These are phyloP conservation scores for Drosophila phalerata DNA, from an alignment of 2,888 invertebrate genomes.

Conservation along the genomic window DNA sequence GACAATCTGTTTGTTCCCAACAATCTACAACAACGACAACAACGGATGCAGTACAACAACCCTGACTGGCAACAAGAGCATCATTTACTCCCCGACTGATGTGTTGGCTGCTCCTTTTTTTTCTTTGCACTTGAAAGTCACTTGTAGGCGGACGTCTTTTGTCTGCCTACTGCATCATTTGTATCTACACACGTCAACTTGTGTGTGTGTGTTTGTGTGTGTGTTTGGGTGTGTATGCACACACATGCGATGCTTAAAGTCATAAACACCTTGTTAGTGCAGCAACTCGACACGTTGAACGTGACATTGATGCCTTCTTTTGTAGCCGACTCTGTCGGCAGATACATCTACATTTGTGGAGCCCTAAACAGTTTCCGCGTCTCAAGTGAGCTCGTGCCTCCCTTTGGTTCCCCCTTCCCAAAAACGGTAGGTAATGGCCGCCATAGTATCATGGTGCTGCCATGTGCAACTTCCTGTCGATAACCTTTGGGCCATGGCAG, in stretches of 20 bases:
- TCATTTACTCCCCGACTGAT: constrained; percentile 41
- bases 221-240: constrained; percentile 2
- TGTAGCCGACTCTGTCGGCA: constrained; percentile 46
- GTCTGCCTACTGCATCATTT: constrained; percentile 57
- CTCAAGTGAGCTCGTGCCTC: constrained; percentile 54
- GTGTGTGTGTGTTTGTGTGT: constrained; percentile 18
- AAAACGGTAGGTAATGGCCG: constrained; percentile 58
- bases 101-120: constrained; percentile 24
- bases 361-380: constrained; percentile 70
- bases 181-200: not conserved
- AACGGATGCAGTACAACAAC: constrained; percentile 57
- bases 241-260: constrained; percentile 59
- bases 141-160: constrained; percentile 69
- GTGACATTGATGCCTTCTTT: constrained; percentile 83
- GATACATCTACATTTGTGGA: constrained; percentile 12
- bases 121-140: constrained; percentile 60
- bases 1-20: constrained; percentile 49
- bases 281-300: constrained; percentile 68
- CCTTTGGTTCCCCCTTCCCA: not conserved
- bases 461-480: constrained; percentile 76
- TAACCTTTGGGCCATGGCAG: constrained; percentile 55
- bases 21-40: constrained; percentile 43
- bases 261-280: constrained; percentile 79
- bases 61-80: constrained; percentile 54
- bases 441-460: constrained; percentile 43